Evolutionary conservation across 2,113 vertebrate genomes (phyloP).

Genomic region (Cyphomyrus plagiostoma): DNA sequence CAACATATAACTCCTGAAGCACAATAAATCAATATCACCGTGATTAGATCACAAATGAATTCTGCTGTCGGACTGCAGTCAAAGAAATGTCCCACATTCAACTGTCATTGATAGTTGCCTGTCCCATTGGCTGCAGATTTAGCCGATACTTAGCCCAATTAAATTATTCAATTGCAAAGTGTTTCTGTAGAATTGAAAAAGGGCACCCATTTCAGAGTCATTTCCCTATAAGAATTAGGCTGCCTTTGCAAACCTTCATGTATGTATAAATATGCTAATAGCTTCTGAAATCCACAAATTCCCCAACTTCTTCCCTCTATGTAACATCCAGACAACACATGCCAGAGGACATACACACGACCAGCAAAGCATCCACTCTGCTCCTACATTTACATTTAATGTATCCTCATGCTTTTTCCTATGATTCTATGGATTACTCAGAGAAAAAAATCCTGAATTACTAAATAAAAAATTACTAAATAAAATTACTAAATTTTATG

Average conservation of each 20-base stretch:
- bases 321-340: not conserved
- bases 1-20: not conserved
- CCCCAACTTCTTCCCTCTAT: not conserved
- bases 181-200: not conserved
- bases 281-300: not conserved
- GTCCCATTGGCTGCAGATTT: not conserved
- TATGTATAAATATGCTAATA: not conserved
- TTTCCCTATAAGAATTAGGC: not conserved
- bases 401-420: not conserved
- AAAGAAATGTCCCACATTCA: not conserved
- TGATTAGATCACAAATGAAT: not conserved
- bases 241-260: not conserved
- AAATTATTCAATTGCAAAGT: not conserved
- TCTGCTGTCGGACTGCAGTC: not conserved
- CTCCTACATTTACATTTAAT: not conserved
- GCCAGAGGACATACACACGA: not conserved
- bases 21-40: not conserved
- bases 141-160: not conserved
- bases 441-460: conserved; percentile 7
- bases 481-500: too few relatives aligned
- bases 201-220: not conserved
- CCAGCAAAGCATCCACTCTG: not conserved
- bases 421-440: not conserved
- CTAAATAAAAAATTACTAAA: conserved; percentile 28
- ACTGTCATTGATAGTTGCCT: not conserved